Conservation (phyloP, 2,888 invertebrate species). For the Drosophila limbata region DNA sequence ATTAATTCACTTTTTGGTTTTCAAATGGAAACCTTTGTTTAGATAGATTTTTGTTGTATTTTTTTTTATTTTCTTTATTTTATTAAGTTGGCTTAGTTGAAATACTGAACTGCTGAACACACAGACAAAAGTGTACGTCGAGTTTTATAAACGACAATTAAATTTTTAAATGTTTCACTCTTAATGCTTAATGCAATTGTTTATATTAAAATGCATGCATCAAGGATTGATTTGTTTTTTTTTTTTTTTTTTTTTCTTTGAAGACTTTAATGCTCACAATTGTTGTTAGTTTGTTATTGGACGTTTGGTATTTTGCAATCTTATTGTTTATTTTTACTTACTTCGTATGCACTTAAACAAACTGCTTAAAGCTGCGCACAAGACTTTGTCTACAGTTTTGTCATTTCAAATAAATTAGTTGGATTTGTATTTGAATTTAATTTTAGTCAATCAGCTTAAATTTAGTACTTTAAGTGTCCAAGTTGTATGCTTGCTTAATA, state of each 20-base stretch:
- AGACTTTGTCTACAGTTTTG: conserved; percentile 61
- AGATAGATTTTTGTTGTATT: conserved; percentile 31
- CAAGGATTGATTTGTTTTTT: conserved; percentile 20
- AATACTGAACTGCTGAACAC: conserved; percentile 78
- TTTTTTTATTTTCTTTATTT: conserved; percentile 28
- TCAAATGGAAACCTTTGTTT: conserved; percentile 68
- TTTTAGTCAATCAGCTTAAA: conserved; percentile 43
- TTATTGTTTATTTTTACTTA: conserved; percentile 40
- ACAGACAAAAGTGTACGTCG: conserved; percentile 58
- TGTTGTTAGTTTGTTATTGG: conserved; percentile 73
- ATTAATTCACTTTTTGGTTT: conserved; percentile 57
- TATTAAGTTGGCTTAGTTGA: conserved; percentile 75
- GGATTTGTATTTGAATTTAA: conserved; percentile 13
- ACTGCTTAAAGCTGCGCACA: conserved; percentile 75
- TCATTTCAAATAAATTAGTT: conserved; percentile 22
- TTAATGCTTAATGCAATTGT: conserved; percentile 47
- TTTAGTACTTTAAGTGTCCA: conserved; percentile 33
- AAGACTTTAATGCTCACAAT: conserved; percentile 76
- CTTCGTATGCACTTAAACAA: conserved; percentile 55
- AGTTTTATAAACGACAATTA: conserved; percentile 44
- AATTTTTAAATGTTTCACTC: conserved; percentile 55
- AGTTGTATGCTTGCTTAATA: conserved; percentile 62
- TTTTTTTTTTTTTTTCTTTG: conserved; percentile 29
- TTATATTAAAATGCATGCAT: conserved; percentile 34
- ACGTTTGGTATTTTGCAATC: conserved; percentile 66